A percentile compares a stretch with the other conserved stretches of the same genome.
Evolutionary conservation across 2,888 invertebrate genomes (phyloP).

Genomic region (Eupithecia insigniata): DNA sequence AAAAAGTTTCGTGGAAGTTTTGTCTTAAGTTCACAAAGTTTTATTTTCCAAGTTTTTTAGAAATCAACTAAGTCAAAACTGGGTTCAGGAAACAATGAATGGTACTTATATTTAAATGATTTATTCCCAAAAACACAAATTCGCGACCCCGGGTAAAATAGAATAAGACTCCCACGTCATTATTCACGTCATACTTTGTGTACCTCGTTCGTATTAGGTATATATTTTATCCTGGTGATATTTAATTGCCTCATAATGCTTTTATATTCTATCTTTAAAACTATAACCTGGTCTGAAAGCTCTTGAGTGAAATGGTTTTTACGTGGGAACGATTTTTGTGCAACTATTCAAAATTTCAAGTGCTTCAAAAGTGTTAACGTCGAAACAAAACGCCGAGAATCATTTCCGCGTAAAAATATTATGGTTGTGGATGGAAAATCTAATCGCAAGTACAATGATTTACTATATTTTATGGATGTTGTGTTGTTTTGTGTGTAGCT

Average conservation of each 20-base stretch:
- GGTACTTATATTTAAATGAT: constrained; percentile 44
- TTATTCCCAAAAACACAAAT: constrained; percentile 15
- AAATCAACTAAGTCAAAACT: constrained; percentile 42
- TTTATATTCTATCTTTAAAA: constrained; percentile 48
- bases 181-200: constrained; percentile 4
- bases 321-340: constrained; percentile 85
- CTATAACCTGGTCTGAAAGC: constrained; percentile 80
- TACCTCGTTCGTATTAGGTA: constrained; percentile 19
- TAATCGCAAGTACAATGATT: constrained; percentile 81
- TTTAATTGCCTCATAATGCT: constrained; percentile 27
- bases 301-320: constrained; percentile 85
- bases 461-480: constrained; percentile 53
- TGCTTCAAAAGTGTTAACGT: constrained; percentile 77
- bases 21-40: constrained; percentile 52
- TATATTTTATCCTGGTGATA: constrained; percentile 19
- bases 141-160: constrained; percentile 9
- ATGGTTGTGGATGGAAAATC: constrained; percentile 83
- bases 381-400: constrained; percentile 83
- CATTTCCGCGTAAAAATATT: constrained; percentile 85
- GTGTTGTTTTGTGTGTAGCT: constrained; percentile 41
- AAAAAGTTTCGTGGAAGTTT: constrained; percentile 58
- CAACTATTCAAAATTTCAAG: constrained; percentile 68
- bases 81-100: constrained; percentile 49
- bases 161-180: not conserved
- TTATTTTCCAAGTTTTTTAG: constrained; percentile 39